Base-by-base conservation (phyloP, 1,140 invertebrate species). In the Gryllus bimaculatus region DNA sequence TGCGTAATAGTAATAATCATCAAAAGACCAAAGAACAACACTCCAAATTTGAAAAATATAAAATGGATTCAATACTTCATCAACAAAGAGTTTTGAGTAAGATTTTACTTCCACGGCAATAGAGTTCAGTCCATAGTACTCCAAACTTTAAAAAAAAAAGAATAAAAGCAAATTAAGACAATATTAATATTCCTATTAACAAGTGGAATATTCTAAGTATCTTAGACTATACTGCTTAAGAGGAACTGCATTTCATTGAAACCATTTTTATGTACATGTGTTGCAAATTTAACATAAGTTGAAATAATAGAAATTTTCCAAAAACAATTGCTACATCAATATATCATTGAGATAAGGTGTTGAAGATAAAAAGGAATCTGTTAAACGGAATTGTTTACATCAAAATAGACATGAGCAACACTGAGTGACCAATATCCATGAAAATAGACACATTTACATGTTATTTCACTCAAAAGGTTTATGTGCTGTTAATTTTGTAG, bases 21-120 rank as follows among this genome's bases (percentile, higher is more conserved):
- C 94, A 2, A 90, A 88, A 8, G 94, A 86, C 94, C 94, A 96
- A 49, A 96, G 89, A 7, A 89, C 86, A 13, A 96, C 89, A 10
- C 94, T 95, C 85, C 95, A 96, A 74, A 94, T 85, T 92, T 98
- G 96, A 86, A 97, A 98, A 76, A 99, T 92, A 85, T 99, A 99
- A 86, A 98, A 99, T 0, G 98, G 98, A 84, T 97, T 97, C 75
- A 99, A 89, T 39, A 94, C 90, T 87, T 96, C 95, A 15, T 95
- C 84, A 15, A 95, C n/a, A 47, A 79, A 79, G 10, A 79, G 74
- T 48, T 48, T 13, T 73, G 73, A 75, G 74, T 79, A 79, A 18
- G 78, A 79, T 75, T 79, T 79, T n/a, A 79, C 78, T 47, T 75
- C 48, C 18, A 79, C 73, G 20, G n/a, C 21, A 74, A 79, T 79